Evolutionary conservation across 2,113 vertebrate species (phyloP), one percentile per base, ranked within the genome.

Genomic region (Sterrhoptilus dennistouni): DNA sequence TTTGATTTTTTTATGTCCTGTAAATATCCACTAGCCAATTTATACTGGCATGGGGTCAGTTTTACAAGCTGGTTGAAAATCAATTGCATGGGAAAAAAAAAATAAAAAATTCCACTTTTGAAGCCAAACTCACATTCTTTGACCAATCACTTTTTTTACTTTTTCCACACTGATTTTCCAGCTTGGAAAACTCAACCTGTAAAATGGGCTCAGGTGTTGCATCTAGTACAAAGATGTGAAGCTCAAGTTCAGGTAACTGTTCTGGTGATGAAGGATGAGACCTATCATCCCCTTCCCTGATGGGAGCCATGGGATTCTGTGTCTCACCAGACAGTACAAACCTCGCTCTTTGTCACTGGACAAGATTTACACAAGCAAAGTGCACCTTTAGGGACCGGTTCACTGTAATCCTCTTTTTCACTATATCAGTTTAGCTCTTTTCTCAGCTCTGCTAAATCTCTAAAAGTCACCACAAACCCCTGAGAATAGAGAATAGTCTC

Each of bases 1-100:
- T 87, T 91, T 12, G 9, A 68, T 94, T 76, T 42, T 42, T 45
- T 68, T 59, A 14, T 16, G 76, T 68, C 91, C 88, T 90, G 79
- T 89, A 90, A 95, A 93, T 94, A 92, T 78, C 88, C 78, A 12
- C 52, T 56, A 86, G 47, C 54, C 60, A 74, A 66, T 86, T 95
- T 60, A 71, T n/a, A 83, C 9, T 75, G 95, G 83, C 86, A 82
- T 13, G 12, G 16, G 79, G 72, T 87, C 92, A 83, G 54, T 84
- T 92, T 90, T 71, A 75, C 80, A 92, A 96, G 86, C 79, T 94
- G 90, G 38, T 29, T 78, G 38, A 77, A 35, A 81, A 78, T 64
- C 44, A 75, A 66, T 56, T 33, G 69, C 27, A 45, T 21, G 23
- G 35, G 6, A 17, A 14, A 19, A 28, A 12, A 50, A 49, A 84